Base-by-base conservation (phyloP, 2,888 invertebrate genomes). In the Nomada fucata region DNA sequence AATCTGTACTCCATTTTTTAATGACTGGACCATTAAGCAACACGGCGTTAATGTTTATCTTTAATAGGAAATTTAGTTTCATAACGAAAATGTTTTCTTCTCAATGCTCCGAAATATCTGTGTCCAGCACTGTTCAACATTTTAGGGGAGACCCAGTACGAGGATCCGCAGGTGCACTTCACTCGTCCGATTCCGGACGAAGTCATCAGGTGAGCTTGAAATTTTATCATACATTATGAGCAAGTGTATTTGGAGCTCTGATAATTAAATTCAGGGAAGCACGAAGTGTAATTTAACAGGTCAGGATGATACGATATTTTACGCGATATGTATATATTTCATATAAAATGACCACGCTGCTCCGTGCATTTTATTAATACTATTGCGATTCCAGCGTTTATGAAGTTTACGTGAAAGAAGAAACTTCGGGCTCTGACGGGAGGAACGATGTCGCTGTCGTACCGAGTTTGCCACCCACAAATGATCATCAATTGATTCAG, bases 341-440 rank as follows among this genome's bases (percentile, higher is more conserved):
- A 36, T 36, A 47, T 13, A 47, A 47, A 47, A 47, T 13, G 15
- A 15, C 3, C 13, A 1, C 15, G 47, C 47, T 47, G 11, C 13
- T 15, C 13, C 47, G 47, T 3, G 47, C 47, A 47, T 47, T 15
- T 42, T 47, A 23, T 44, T 18, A 5, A 7, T 23, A 3, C 50
- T 63, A 44, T 18, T 55, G 1, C 3, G n/a, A 69, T 60, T 29
- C 10, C 18, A 93, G 93, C 61, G 91, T 93, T 64, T 93, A 92
- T 79, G 93, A 93, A 86, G 92, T 93, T 20, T 92, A 92, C 77
- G 92, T 93, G 67, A 93, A 93, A 77, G 93, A 92, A 59, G 92
- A 92, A 63, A 83, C 67, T 44, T 70, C 81, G 36, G 88, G 78
- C 15, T 65, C 83, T 5, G 88, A 89, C 29, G 84, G 83, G 26